phyloP scores from a whole-genome alignment of 2,888 invertebrate genomes.

The Helleia helle region DNA sequence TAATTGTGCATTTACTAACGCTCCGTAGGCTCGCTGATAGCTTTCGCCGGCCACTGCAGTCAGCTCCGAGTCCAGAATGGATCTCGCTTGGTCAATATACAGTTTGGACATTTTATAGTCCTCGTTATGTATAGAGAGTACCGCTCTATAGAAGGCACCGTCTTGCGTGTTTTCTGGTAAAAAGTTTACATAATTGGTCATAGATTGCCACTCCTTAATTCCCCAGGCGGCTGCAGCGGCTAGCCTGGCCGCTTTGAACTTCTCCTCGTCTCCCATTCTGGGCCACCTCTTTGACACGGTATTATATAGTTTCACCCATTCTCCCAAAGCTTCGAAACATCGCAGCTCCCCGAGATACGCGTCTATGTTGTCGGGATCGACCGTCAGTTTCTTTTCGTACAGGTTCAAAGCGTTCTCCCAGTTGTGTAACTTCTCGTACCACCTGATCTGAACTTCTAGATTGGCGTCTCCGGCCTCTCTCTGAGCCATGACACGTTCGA shows the following conservation, averaged over 20 bases:
- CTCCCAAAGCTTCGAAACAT: slow-evolving; percentile 95
- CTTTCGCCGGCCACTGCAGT: slow-evolving; percentile 98
- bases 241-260: slow-evolving; percentile 85
- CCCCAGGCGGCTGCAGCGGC: slow-evolving; percentile 98
- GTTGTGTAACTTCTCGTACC: slow-evolving; percentile 99
- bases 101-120: slow-evolving; percentile 80
- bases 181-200: slow-evolving; percentile 91
- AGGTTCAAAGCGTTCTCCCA: slow-evolving; percentile 97
- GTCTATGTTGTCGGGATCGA: slow-evolving; percentile 80
- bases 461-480: slow-evolving; percentile 78
- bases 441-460: slow-evolving; percentile 80
- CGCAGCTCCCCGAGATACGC: slow-evolving; percentile 94
- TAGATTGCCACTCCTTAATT: slow-evolving; percentile 92
- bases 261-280: slow-evolving; percentile 71
- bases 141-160: slow-evolving; percentile 95
- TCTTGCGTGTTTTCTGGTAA: slow-evolving; percentile 96
- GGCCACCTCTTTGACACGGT: slow-evolving; percentile 88
- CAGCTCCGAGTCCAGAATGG: slow-evolving; percentile 95
- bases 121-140: slow-evolving; percentile 89
- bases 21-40: slow-evolving; percentile 95
- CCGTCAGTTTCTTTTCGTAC: slow-evolving; percentile 84
- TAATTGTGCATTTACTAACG: slow-evolving; percentile 97
- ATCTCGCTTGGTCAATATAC: slow-evolving; percentile 93
- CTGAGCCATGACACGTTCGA: slow-evolving; percentile 91
- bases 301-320: slow-evolving; percentile 92